Evolutionary conservation across 35 echinoderm and acorn worm genomes (phyloP).

Genomic region (Apostichopus parvimensis): DNA sequence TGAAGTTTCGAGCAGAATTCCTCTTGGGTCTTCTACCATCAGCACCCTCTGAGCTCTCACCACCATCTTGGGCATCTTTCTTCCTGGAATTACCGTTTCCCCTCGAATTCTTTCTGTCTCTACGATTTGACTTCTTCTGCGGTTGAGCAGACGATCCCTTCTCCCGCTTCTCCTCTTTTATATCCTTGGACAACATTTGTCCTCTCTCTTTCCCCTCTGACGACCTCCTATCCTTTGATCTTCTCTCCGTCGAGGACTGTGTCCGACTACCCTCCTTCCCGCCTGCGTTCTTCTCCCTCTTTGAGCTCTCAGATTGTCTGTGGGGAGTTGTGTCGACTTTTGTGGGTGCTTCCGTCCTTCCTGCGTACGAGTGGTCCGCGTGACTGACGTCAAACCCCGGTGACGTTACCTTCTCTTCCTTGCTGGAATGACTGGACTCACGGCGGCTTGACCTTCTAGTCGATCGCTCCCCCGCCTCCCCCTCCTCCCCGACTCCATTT

Average conservation of each 20-base stretch:
- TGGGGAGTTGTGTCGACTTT: neutral
- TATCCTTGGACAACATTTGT: neutral
- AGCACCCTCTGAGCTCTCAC: neutral
- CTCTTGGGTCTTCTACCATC: slow-evolving; percentile 21
- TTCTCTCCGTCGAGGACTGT: neutral
- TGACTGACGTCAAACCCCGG: neutral
- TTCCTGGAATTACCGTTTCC: neutral
- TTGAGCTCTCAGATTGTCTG: neutral
- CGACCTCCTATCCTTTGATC: slow-evolving; percentile 7
- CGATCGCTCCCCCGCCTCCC: neutral
- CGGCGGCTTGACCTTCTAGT: neutral
- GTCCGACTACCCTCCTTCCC: neutral
- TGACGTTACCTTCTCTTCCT: neutral
- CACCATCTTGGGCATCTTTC: neutral
- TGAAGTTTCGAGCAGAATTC: slow-evolving; percentile 10
- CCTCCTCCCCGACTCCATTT: neutral
- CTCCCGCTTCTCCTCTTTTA: neutral
- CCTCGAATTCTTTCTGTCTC: neutral
- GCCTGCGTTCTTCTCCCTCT: neutral
- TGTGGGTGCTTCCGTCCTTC: neutral
- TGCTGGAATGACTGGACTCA: neutral
- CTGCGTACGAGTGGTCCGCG: slow-evolving; percentile 49
- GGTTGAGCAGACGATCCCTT: neutral
- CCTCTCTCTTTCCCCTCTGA: neutral
- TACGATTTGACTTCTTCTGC: neutral